Base-by-base conservation (phyloP, 2,797 vertebrate species). In the Catostomus latipinnis region DNA sequence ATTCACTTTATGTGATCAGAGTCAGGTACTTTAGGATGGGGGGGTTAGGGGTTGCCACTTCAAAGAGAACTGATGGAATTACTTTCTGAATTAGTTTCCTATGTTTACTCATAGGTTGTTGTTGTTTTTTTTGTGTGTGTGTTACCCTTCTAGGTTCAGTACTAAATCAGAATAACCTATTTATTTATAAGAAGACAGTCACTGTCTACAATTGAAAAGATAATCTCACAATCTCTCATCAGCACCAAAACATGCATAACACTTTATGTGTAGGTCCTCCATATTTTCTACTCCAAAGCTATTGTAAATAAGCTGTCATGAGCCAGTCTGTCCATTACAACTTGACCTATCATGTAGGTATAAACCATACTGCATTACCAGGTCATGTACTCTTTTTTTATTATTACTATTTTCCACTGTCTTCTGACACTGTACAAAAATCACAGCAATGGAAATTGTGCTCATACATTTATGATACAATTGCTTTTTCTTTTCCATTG, bases 1-100 rank as follows among this genome's bases (percentile, higher is more conserved):
- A 87, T 84, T 65, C 57, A 61, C 13, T 75, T 76, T 60, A 83
- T 78, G 67, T 14, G 45, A 68, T 86, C 83, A 80, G 74, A 65
- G 50, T 6, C 57, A 63, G 67, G 68, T 66, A 71, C 68, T 53
- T 84, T 84, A 86, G 78, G 74, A 74, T 77, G 7, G 82, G 72
- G 83, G 83, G 80, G 58, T 22, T 1, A 2, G 22, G 22, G 22
- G 22, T 22, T 22, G 22, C 22, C 57, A 73, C 72, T 82, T 90
- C 82, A 85, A 82, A 69, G 62, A 71, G 71, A 53, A 50, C 46
- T 69, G 12, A 49, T 81, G 34, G 34, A 34, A 71, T 84, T 78
- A 82, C 13, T 50, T 81, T 73, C 48, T 67, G 57, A 57, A 67
- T 18, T 18, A 18, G 0, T 18, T 18, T 18, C 16, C 16, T 18